Conservation (phyloP, 2,888 invertebrate species). For the Rapana venosa region DNA sequence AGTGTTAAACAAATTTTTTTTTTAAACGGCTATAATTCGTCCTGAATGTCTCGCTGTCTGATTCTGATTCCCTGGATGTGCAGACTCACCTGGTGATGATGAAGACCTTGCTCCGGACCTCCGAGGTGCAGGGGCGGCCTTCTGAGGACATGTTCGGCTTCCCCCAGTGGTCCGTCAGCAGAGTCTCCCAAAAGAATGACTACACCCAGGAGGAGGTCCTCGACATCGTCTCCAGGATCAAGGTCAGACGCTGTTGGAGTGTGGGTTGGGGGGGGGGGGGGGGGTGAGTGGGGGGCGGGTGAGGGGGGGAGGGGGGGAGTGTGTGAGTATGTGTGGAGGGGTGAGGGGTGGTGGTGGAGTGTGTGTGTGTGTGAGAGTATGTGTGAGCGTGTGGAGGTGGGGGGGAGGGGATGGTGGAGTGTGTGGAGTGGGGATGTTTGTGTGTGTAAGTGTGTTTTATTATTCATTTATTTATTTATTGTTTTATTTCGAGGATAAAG, state of each 20-base stretch:
- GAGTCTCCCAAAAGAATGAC: background rate
- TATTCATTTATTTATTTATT: no score
- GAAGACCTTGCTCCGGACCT: constrained; percentile 29
- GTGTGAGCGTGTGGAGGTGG: constrained; percentile 4
- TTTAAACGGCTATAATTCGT: no score
- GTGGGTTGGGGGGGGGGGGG: background rate
- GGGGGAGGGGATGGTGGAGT: background rate
- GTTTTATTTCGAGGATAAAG: no score
- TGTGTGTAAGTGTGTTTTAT: no score
- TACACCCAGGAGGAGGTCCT: constrained; percentile 38
- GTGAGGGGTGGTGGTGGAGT: background rate
- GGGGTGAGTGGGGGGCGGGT: background rate
- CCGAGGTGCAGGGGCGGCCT: background rate
- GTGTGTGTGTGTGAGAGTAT: background rate
- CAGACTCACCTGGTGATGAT: constrained; percentile 14
- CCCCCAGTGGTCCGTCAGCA: constrained; percentile 88
- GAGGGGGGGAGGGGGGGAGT: background rate
- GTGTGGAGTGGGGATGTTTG: no score
- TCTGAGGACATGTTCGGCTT: constrained; percentile 84
- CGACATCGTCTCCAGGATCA: constrained; percentile 74
- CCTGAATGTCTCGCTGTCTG: no score
- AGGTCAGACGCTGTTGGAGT: background rate
- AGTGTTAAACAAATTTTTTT: no score
- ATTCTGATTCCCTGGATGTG: no score
- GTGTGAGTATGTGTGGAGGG: background rate